These are phyloP conservation scores for Narcine bancroftii DNA, from an alignment of 2,113 vertebrate species.

Conservation along the genomic window DNA sequence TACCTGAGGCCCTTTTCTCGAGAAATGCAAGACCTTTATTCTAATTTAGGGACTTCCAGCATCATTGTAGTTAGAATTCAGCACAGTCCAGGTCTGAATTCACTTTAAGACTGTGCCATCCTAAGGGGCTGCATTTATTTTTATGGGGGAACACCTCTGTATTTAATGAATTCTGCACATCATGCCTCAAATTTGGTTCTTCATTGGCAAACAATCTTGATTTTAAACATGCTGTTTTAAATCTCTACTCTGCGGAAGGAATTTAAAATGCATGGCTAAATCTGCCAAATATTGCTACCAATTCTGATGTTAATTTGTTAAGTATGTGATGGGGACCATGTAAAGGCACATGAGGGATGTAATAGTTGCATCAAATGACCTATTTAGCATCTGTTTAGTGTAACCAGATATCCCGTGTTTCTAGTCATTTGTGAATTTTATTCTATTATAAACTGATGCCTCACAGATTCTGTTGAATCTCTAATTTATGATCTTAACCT, in stretches of 20 bases:
- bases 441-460: conserved; percentile 26
- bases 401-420: conserved; percentile 17
- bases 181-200: not conserved
- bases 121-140: too few relatives aligned
- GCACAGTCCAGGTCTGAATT: too few relatives aligned
- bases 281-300: not conserved
- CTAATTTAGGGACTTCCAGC: too few relatives aligned
- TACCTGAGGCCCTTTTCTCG: too few relatives aligned
- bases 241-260: not conserved
- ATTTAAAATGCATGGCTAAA: not conserved
- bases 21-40: too few relatives aligned
- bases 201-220: not conserved
- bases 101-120: too few relatives aligned
- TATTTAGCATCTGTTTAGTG: conserved; percentile 28
- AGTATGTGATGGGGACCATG: not conserved
- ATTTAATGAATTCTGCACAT: not conserved
- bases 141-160: too few relatives aligned
- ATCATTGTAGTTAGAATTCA: too few relatives aligned
- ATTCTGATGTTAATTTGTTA: not conserved
- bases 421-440: conserved; percentile 11
- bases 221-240: not conserved
- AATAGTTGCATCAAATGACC: not conserved
- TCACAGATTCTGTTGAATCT: conserved; percentile 26
- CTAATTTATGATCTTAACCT: conserved; percentile 32
- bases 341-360: not conserved